These are phyloP conservation scores for Oxystoma pomonae DNA, from an alignment of 2,888 invertebrate genomes.

Conservation along the genomic window DNA sequence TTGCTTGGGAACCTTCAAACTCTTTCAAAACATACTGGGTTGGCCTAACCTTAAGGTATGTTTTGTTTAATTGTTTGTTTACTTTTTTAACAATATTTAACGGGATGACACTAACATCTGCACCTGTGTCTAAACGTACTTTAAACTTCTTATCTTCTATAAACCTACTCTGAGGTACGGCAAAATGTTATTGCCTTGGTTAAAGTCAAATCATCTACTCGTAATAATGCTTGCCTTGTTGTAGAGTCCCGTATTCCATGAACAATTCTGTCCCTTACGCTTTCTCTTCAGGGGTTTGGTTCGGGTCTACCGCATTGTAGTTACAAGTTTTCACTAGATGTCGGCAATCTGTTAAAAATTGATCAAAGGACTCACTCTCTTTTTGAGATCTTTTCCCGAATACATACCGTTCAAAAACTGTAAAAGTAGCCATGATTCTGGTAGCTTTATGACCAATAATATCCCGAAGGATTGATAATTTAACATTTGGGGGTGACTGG, in stretches of 20 bases:
- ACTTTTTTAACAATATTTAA: background rate
- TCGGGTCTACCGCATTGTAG: slow-evolving; percentile 16
- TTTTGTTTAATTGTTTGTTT: no score
- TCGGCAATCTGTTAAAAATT: slow-evolving; percentile 26
- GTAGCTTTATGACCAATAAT: no score
- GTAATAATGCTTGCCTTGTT: slow-evolving; percentile 25
- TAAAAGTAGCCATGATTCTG: no score
- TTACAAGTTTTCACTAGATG: slow-evolving; percentile 18
- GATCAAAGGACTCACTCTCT: slow-evolving; percentile 28
- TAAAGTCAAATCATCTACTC: slow-evolving; percentile 26
- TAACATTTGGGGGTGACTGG: no score
- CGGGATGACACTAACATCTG: background rate
- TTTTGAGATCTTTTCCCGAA: slow-evolving; percentile 26
- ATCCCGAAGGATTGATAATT: no score
- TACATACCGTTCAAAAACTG: slow-evolving; percentile 28
- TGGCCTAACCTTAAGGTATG: no score
- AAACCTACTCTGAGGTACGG: slow-evolving; percentile 22
- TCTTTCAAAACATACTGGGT: no score
- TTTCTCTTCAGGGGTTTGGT: slow-evolving; percentile 21
- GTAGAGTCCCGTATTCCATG: slow-evolving; percentile 25
- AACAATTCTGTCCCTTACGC: slow-evolving; percentile 27
- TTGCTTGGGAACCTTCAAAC: no score
- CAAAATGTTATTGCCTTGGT: slow-evolving; percentile 27
- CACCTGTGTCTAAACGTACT: background rate
- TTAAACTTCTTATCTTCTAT: slow-evolving; percentile 3